Conservation (phyloP, 2,113 vertebrate genomes). For the Sebastes fasciatus region DNA sequence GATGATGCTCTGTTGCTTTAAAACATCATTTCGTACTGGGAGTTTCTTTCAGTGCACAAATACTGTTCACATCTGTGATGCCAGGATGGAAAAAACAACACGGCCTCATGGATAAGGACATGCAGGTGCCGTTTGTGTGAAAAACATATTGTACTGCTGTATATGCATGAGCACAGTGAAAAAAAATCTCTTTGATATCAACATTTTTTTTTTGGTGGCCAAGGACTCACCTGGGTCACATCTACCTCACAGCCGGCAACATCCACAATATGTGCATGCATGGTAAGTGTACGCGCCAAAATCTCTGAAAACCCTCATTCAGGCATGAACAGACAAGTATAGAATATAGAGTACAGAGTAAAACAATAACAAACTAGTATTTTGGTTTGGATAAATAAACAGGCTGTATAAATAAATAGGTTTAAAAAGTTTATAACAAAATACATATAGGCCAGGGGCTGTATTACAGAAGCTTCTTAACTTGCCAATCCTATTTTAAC, state of each 20-base stretch:
- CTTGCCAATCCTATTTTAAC: no score
- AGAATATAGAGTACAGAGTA: background rate
- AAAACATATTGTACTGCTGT: background rate
- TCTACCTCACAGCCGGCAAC: background rate
- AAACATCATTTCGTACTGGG: background rate
- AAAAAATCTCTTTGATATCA: background rate
- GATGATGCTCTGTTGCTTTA: background rate
- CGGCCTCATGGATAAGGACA: background rate
- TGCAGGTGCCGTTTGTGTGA: background rate
- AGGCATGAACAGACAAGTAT: background rate
- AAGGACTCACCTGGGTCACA: background rate
- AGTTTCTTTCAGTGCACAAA: background rate
- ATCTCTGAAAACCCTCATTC: no score
- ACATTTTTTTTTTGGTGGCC: background rate
- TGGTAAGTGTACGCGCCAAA: no score
- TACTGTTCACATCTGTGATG: conserved; percentile 4
- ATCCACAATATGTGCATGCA: no score
- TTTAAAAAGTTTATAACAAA: background rate
- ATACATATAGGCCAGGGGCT: no score
- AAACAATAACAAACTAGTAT: background rate
- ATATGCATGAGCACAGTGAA: background rate
- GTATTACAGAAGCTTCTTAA: no score
- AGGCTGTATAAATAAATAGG: fast-evolving
- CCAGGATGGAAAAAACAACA: background rate
- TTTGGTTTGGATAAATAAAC: background rate